A percentile compares a stretch with the other conserved stretches of the same genome.
These are phyloP conservation scores for Lithophane socia DNA, from an alignment of 2,888 invertebrate genomes.

Conservation along the genomic window DNA sequence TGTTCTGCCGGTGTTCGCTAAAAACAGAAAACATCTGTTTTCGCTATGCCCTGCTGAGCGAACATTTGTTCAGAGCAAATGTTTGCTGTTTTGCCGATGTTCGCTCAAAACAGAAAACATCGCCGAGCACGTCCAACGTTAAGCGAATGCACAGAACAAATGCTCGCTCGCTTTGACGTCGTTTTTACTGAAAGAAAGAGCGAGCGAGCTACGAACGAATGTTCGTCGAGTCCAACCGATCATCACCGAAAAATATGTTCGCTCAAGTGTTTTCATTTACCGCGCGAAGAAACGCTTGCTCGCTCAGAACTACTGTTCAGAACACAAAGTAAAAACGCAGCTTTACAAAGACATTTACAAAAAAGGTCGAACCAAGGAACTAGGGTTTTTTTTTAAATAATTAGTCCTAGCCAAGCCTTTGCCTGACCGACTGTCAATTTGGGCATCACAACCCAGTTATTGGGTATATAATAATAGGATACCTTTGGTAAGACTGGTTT, in stretches of 20 bases:
- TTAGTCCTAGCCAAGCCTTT: neutral
- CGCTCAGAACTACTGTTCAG: neutral
- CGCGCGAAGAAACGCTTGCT: neutral
- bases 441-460: too few relatives aligned
- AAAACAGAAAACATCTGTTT: too few relatives aligned
- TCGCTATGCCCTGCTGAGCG: too few relatives aligned
- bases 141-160: neutral
- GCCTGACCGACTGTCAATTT: too few relatives aligned
- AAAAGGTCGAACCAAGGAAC: neutral
- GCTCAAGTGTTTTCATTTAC: neutral
- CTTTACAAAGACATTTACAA: neutral
- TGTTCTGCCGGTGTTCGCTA: too few relatives aligned
- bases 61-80: too few relatives aligned
- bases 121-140: too few relatives aligned
- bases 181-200: neutral
- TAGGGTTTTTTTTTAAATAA: neutral
- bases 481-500: too few relatives aligned
- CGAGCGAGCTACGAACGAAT: neutral
- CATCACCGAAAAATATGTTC: neutral
- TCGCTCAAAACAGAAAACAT: too few relatives aligned
- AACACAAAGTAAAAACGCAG: neutral
- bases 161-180: neutral
- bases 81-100: too few relatives aligned
- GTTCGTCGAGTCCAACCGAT: neutral
- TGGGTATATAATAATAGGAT: too few relatives aligned